Base-by-base conservation (phyloP, 1,140 invertebrate genomes). In the Vollenhovia emeryi region DNA sequence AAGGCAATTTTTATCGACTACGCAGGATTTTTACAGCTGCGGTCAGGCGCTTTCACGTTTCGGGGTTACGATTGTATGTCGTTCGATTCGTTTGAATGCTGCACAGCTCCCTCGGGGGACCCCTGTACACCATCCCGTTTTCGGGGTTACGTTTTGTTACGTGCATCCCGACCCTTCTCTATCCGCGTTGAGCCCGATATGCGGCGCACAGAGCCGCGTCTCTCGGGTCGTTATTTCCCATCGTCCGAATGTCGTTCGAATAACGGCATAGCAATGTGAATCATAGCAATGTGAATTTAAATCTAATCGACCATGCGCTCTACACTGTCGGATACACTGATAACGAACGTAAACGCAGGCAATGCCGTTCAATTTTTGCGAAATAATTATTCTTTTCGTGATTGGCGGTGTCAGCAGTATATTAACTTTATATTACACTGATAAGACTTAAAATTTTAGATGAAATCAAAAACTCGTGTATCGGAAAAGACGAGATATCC, bases 1-100 rank as follows among this genome's bases (percentile, higher is more conserved):
- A 89, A 87, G 80, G 59, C 88, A 89, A 90, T 90, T 90, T 90
- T 90, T 90, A 85, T 87, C 75, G 88, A 85, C 75, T 87, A 85
- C 88, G 50, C 71, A 55, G 88, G 76, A 89, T 89, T 90, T 90
- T 90, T 90, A 90, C 85, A 87, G 75, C 74, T 66, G 87, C 60
- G 74, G 68, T 57, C 83, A 87, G 36, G 86, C 78, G 78, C 78
- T 82, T 82, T 82, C 78, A 21, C 69, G 68, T 73, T 36, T 62
- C 68, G 71, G 86, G 80, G 57, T 85, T 85, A 27, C 74, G 57
- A 74, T 43, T 69, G 69, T 75, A 21, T 75, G 48, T 74, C 43
- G 79, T 43, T 69, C 73, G 78, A 82, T 82, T 71, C 74, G 79
- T 84, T 89, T 84, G 71, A 89, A 89, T 82, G 68, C 73, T 43